Evolutionary conservation across 2,797 vertebrate genomes (phyloP), one percentile per base, ranked within the genome.

Genomic region (Darevskia nairensis): DNA sequence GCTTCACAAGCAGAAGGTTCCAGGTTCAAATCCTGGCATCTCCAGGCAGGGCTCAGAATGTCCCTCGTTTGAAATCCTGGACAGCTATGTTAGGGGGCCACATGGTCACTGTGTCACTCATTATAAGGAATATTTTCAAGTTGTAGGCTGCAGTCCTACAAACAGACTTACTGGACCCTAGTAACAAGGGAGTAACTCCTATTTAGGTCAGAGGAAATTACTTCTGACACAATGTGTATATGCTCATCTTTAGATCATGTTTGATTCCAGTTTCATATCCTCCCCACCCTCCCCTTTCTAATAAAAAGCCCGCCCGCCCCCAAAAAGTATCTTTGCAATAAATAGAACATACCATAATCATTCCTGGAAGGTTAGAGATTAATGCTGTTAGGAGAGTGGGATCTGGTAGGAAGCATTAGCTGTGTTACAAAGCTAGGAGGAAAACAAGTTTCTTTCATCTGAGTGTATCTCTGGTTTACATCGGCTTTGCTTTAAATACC

Each of bases 281-380:
- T 61, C 23, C 39, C 6, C 8, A 29, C n/a, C n/a, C 46, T 44
- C 4, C 13, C 21, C 32, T 9, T 76, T 76, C 71, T 55, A 69
- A 81, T 29, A 27, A 27, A 85, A 72, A 85, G 21, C 46, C 13
- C 4, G n/a, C 32, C 1, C 9, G 2, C 64, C 27, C 9, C 32
- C 44, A 74, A 82, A 41, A 21, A 11, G 7, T 55, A 46, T 23
- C 59, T 85, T 89, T 89, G 29, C 44, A 85, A 90, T 90, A 87
- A 85, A 87, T 82, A 88, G 61, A 88, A 44, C 71, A 23, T 64
- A 80, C 8, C 59, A 29, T 41, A 66, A 25, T 75, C 68, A 61
- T 39, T 32, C 71, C 59, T 32, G 21, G 71, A 71, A 55, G n/a
- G 39, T 86, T 89, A 89, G 25, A 8, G 44, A 41, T 86, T 89